phyloP scores from a whole-genome alignment of 2,797 vertebrate species.

The Crossoptilon crossoptilon region DNA sequence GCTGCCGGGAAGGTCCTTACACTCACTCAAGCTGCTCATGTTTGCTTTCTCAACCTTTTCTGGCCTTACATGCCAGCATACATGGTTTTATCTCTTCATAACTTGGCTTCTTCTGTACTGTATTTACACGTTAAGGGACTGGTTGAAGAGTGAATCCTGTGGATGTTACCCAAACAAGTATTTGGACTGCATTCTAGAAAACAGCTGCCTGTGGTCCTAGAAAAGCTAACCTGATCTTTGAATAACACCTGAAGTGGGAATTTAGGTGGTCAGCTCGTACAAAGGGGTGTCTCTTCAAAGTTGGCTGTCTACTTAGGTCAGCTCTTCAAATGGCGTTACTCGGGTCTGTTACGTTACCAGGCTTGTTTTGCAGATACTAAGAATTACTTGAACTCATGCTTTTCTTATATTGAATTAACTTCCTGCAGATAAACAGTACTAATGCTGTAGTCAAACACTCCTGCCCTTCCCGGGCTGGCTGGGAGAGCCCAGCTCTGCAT shows the following conservation, averaged over 20 bases:
- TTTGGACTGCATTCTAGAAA: conserved; percentile 3
- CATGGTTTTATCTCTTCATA: not conserved
- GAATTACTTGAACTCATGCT: not conserved
- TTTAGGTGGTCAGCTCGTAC: not conserved
- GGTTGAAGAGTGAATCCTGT: not conserved
- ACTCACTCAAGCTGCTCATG: not conserved
- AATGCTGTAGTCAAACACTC: not conserved
- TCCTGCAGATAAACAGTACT: not conserved
- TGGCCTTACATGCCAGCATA: not conserved
- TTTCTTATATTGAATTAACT: conserved; percentile 15
- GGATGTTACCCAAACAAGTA: not conserved
- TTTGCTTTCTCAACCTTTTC: not conserved
- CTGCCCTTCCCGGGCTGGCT: not conserved
- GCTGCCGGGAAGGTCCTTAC: not conserved
- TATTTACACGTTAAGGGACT: not conserved
- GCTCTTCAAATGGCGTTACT: not conserved
- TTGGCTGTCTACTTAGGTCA: not conserved
- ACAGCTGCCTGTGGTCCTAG: not conserved
- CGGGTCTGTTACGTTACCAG: not conserved
- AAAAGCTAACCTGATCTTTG: conserved; percentile 12
- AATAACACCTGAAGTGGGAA: conserved; percentile 8
- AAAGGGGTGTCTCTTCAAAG: not conserved
- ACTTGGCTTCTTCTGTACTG: not conserved
- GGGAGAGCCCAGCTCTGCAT: not conserved
- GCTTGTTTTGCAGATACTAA: not conserved